Conservation (phyloP, 2,113 vertebrate genomes). For the Pycnonotus jocosus region DNA sequence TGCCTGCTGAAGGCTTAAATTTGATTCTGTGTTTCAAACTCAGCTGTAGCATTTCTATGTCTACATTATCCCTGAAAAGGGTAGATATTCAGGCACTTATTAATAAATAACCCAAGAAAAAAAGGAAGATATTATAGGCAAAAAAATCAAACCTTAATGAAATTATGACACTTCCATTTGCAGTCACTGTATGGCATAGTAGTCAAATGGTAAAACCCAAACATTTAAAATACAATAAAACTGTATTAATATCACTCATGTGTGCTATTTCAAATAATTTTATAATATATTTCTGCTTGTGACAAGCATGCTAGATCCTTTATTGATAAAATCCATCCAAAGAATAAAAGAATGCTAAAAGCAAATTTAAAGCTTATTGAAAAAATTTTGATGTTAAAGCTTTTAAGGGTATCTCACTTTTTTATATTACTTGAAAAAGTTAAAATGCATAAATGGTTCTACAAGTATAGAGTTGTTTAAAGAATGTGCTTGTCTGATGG, state of each 20-base stretch:
- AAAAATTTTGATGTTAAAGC: neutral
- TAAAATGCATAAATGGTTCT: neutral
- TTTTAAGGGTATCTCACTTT: neutral
- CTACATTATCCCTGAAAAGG: neutral
- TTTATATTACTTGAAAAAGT: neutral
- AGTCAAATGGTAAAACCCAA: neutral
- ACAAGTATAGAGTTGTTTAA: neutral
- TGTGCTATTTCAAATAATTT: neutral
- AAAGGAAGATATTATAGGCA: neutral
- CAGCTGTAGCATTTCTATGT: neutral
- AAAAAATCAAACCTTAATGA: neutral
- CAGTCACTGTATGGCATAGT: neutral
- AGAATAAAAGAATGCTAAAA: neutral
- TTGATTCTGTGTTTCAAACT: neutral
- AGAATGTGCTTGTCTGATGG: neutral
- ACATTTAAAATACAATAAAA: neutral
- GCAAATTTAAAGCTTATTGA: neutral
- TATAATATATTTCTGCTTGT: neutral
- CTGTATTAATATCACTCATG: neutral
- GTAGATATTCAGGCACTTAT: neutral
- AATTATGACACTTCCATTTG: neutral
- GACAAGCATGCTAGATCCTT: neutral
- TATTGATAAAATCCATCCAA: neutral
- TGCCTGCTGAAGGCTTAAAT: neutral
- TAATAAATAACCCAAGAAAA: neutral